Evolutionary conservation across 2,888 invertebrate genomes (phyloP), one percentile per base, ranked within the genome.

Genomic region (Clostera curtula): DNA sequence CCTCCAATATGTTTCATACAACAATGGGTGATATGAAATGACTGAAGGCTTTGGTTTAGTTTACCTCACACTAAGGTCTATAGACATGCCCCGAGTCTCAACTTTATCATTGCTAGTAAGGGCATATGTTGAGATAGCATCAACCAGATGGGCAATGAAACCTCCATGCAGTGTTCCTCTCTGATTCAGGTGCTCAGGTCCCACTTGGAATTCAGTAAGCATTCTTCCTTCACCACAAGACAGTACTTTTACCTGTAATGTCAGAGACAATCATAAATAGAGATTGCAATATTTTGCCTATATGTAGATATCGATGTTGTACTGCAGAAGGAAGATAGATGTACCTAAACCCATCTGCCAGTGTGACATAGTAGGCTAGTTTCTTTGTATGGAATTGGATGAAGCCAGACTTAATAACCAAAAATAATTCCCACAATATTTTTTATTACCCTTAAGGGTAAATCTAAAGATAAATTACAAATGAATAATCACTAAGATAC

Each of bases 31-130:
- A n/a, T n/a, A n/a, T n/a, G n/a, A n/a, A n/a, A n/a, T n/a, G n/a
- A n/a, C n/a, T n/a, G n/a, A n/a, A n/a, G n/a, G n/a, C n/a, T n/a
- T n/a, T n/a, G n/a, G n/a, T n/a, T n/a, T n/a, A n/a, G n/a, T n/a
- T n/a, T n/a, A 95, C 93, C 89, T 88, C 2, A 97, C 85, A 71
- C 90, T 91, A 14, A 97, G 74, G 57, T 95, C 92, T 11, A 96
- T 89, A 5, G 94, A 93, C 1, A 95, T 93, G 10, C 95, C 95
- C 25, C 91, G 87, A 23, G 83, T 80, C 3, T 85, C 80, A 25
- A 79, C 66, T n/a, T 56, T 72, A n/a, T 84, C 86, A 48, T 88
- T 86, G 0, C 92, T 88, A 59, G 91, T 86, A 1, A 96, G 65
- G 0, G 94, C 96, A 57, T 90, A 90, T 0, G 93, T 91, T 1